These are phyloP conservation scores for Xiphorhynchus erythropygius DNA, from an alignment of 2,797 vertebrate species.

Conservation along the genomic window DNA sequence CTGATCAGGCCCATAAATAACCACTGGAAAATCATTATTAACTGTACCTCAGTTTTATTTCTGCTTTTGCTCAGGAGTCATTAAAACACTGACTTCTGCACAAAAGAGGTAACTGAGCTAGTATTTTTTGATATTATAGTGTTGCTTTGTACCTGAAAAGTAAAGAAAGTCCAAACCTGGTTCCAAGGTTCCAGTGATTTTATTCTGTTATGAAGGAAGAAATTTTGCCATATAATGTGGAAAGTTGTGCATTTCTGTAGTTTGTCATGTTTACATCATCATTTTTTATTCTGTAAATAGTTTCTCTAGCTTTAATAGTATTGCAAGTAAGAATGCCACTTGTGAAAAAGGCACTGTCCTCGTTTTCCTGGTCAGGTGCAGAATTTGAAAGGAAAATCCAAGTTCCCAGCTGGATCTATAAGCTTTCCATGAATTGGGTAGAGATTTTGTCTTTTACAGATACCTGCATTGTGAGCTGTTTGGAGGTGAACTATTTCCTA, in stretches of 20 bases:
- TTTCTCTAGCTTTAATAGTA: neutral
- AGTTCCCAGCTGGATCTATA: neutral
- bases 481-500: neutral
- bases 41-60: neutral
- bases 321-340: neutral
- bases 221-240: neutral
- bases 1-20: neutral
- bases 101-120: neutral
- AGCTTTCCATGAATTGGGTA: neutral
- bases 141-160: rapidly evolving
- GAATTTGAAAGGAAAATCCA: neutral
- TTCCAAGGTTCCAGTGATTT: neutral
- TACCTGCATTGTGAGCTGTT: neutral
- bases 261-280: neutral
- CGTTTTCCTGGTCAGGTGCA: neutral
- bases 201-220: neutral
- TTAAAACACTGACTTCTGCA: neutral
- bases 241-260: neutral
- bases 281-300: neutral
- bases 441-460: neutral
- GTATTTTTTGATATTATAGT: neutral
- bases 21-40: neutral
- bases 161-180: neutral
- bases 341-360: neutral
- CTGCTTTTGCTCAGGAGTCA: neutral